Base-by-base conservation (phyloP, 2,797 vertebrate species). In the Etheostoma perlongum region DNA sequence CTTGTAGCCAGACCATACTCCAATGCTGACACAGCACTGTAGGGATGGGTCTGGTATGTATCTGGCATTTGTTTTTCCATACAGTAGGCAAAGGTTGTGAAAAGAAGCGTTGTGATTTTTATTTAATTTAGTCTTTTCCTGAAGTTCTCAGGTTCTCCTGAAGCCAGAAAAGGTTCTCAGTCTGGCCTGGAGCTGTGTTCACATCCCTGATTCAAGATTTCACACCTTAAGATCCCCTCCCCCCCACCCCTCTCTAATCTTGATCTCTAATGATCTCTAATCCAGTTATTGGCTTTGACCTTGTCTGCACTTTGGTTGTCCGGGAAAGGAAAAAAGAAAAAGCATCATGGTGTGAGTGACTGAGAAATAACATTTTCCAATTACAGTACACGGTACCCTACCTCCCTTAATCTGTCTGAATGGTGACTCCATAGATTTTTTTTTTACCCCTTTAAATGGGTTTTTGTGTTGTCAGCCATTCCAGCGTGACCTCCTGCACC, bases 331-430 rank as follows among this genome's bases (percentile, higher is more conserved):
- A 42, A 5, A 46, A 23, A n/a, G 2, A 57, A 79, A 84, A 84
- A 87, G 76, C 68, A 55, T 27, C 6, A 8, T 9, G 9, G 11
- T 75, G 63, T 87, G 81, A 93, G 27, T 83, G 90, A 88, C 88
- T 71, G 87, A 77, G 66, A 74, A 82, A 85, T 82, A 88, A 85
- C 64, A 74, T 84, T 85, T 89, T 92, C 84, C 89, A 89, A 87
- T 90, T 89, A 91, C 85, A 81, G 70, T 59, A 67, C 88, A 79
- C 21, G 46, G 66, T 81, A 74, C 30, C 68, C n/a, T 60, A 58
- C 79, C 80, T 79, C 68, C 74, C 25, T 53, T 90, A 87, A 90
- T 93, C 89, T 78, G 74, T 86, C 76, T 82, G 80, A 79, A 82
- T 69, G 67, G 75, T 76, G 84, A 87, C 85, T 84, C 74, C 14